Percentiles rank a stretch among this genome's conserved stretches.
These are phyloP conservation scores for Acrocephalus arundinaceus DNA, from an alignment of 2,113 vertebrate species.

Conservation along the genomic window DNA sequence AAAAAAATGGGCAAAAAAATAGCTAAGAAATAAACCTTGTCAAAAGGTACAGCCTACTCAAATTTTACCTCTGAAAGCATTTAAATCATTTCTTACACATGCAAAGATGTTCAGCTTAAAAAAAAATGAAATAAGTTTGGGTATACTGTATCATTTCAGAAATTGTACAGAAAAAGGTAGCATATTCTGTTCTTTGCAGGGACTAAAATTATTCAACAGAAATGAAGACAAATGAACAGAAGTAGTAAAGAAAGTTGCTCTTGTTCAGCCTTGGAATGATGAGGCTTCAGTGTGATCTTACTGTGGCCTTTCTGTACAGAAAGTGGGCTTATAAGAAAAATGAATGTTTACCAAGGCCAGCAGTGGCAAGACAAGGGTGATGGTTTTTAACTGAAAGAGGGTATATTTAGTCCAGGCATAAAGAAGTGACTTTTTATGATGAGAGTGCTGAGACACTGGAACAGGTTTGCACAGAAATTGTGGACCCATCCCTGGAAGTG, in stretches of 20 bases:
- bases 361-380: not conserved
- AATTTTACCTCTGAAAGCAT: not conserved
- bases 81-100: not conserved
- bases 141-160: not conserved
- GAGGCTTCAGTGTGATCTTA: not conserved
- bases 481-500: accelerated
- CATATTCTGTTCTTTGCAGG: not conserved
- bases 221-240: not conserved
- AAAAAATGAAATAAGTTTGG: not conserved
- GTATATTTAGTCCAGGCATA: not conserved
- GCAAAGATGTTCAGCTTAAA: not conserved
- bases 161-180: not conserved
- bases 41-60: not conserved
- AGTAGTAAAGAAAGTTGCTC: not conserved
- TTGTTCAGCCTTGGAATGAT: not conserved
- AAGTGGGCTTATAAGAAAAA: not conserved
- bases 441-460: not conserved
- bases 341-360: not conserved
- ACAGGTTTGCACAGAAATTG: not conserved
- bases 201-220: not conserved
- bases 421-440: not conserved
- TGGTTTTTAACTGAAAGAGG: not conserved
- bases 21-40: not conserved
- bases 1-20: not conserved
- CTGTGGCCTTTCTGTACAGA: not conserved